Base-by-base conservation (phyloP, 1,140 invertebrate genomes). In the Drosophila guanche region DNA sequence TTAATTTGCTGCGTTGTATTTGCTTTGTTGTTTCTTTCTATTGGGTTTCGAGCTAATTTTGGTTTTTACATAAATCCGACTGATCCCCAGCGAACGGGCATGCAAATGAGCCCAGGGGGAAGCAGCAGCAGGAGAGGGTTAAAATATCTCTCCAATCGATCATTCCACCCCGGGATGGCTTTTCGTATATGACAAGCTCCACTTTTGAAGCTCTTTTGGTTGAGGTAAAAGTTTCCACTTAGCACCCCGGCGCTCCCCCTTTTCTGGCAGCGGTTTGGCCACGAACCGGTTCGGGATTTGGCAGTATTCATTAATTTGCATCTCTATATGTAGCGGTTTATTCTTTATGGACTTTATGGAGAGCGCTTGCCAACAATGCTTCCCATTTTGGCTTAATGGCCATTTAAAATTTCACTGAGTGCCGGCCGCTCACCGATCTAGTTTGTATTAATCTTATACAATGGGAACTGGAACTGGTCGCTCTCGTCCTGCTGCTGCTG, bases 291-390 rank as follows among this genome's bases (percentile, higher is more conserved):
- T 79, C 52, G 51, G 74, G 40, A 25, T 80, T 29, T 27, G 20
- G 46, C 52, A 43, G 74, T 76, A 74, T 86, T 70, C 77, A 81
- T 75, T 86, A 77, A 86, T 86, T 86, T 88, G 83, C 81, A 86
- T 86, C 81, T 83, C 56, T 76, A 78, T 86, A 68, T 84, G 65
- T 79, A 65, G 70, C 79, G 79, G 69, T 78, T 63, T 51, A 43
- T 77, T 71, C 72, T 79, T 70, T 70, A 59, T 79, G 55, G 54
- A 43, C 67, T n/a, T n/a, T n/a, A n/a, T n/a, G n/a, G 51, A 67
- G 7, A 62, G 60, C 66, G 61, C 55, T 66, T 72, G 75, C 79
- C 60, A 78, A 86, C 78, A 74, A 84, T 61, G 83, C 75, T 65
- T 61, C 70, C 63, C 65, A 81, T 81, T 89, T 89, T 73, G 70